Conservation (phyloP, 2,113 vertebrate species). For the Saimiri boliviensis region DNA sequence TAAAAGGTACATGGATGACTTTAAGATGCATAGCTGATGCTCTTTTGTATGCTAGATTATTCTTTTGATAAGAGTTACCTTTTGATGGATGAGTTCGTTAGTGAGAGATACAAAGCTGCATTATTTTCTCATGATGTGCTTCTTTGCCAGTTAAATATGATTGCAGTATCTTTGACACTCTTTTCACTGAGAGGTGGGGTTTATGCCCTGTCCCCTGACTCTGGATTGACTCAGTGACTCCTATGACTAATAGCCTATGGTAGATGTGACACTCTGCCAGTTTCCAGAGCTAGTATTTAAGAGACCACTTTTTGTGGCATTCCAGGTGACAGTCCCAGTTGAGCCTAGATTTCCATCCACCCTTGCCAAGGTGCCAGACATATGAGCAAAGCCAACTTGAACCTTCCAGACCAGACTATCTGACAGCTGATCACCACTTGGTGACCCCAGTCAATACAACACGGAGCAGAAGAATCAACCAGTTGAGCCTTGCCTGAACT, state of each 20-base stretch:
- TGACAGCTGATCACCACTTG: neutral
- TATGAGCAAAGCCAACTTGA: neutral
- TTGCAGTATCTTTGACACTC: neutral
- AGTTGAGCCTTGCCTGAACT: neutral
- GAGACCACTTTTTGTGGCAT: neutral
- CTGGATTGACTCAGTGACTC: neutral
- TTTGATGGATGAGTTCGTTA: conserved; percentile 46
- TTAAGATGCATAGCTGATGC: neutral
- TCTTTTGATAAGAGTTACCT: neutral
- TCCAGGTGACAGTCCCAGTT: neutral
- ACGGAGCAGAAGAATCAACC: neutral
- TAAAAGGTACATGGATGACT: neutral
- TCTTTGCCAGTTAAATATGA: conserved; percentile 5
- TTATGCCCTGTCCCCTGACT: neutral
- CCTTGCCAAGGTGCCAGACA: neutral
- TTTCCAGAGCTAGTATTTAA: neutral
- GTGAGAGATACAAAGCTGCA: neutral
- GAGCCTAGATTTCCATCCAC: neutral
- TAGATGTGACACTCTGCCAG: neutral
- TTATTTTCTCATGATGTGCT: neutral
- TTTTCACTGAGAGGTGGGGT: neutral
- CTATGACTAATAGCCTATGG: neutral
- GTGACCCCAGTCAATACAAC: neutral
- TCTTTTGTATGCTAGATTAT: neutral
- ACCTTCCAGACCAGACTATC: neutral